Percentiles rank a stretch among this genome's conserved stretches.
Evolutionary conservation across 2,888 invertebrate species (phyloP).

Genomic region (Campaea margaritaria): DNA sequence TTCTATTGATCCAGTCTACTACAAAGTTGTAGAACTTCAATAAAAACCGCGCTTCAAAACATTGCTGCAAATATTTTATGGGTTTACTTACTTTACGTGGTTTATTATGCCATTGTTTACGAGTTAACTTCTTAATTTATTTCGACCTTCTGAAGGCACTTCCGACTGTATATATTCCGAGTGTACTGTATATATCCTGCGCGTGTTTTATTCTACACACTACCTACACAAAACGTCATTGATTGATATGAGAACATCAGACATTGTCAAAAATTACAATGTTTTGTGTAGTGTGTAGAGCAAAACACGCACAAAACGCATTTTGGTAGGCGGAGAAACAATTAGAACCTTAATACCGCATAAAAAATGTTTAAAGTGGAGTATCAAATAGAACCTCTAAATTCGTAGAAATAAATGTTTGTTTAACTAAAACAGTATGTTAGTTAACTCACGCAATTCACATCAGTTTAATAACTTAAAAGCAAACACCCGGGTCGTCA

Average conservation of each 20-base stretch:
- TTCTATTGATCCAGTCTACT: constrained; percentile 9
- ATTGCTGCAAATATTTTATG: background rate
- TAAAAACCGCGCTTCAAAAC: background rate
- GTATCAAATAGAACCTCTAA: too few species aligned
- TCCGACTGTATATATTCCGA: background rate
- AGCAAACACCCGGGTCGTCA: background rate
- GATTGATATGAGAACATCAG: too few species aligned
- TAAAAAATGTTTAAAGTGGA: too few species aligned
- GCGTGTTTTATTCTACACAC: too few species aligned
- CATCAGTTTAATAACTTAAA: background rate
- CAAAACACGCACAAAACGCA: too few species aligned
- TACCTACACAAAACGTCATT: too few species aligned
- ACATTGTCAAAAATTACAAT: too few species aligned
- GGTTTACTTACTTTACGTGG: background rate
- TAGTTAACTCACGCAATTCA: background rate
- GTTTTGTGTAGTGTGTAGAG: too few species aligned
- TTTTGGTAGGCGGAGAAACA: background rate
- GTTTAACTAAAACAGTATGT: background rate
- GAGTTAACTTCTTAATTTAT: background rate
- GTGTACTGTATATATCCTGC: too few species aligned
- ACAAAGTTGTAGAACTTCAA: background rate
- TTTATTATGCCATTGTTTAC: background rate
- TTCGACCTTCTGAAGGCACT: background rate
- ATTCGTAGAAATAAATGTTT: background rate
- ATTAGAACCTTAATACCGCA: too few species aligned